Conservation (phyloP, 2,797 vertebrate species). For the Schizopygopsis pylzovi region DNA sequence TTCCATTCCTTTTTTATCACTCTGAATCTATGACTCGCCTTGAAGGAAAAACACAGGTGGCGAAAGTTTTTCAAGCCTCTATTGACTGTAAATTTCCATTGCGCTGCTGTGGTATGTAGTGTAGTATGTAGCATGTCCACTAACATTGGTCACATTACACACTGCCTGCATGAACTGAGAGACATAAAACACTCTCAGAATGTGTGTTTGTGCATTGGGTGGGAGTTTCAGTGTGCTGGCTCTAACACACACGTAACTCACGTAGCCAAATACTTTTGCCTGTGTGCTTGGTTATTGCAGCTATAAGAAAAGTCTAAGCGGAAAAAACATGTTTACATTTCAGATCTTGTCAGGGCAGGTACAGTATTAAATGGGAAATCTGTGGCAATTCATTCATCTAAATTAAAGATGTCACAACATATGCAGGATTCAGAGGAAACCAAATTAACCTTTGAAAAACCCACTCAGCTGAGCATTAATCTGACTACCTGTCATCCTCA, state of each 20-base stretch:
- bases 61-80: conserved; percentile 2
- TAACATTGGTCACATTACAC: conserved; percentile 11
- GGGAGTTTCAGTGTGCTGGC: conserved; percentile 1
- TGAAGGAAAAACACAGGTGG: conserved; percentile 41
- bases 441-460: neutral
- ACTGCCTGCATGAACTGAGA: conserved; percentile 9
- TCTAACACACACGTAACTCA: conserved; percentile 20
- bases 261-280: conserved; percentile 4
- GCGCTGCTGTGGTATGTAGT: neutral
- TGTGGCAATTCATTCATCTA: neutral
- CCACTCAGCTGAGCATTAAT: neutral
- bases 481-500: neutral
- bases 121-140: conserved; percentile 27
- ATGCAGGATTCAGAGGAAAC: neutral
- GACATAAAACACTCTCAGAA: conserved; percentile 57
- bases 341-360: conserved; percentile 29
- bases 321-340: conserved; percentile 24
- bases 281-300: neutral
- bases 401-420: neutral
- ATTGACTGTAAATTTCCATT: conserved; percentile 39
- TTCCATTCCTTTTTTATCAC: neutral
- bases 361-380: neutral
- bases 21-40: neutral
- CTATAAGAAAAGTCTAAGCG: neutral
- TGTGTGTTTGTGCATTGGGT: conserved; percentile 64